A percentile compares a stretch with the other conserved stretches of the same genome.
phyloP scores from a whole-genome alignment of 2,113 vertebrate species.

The Columbina picui region DNA sequence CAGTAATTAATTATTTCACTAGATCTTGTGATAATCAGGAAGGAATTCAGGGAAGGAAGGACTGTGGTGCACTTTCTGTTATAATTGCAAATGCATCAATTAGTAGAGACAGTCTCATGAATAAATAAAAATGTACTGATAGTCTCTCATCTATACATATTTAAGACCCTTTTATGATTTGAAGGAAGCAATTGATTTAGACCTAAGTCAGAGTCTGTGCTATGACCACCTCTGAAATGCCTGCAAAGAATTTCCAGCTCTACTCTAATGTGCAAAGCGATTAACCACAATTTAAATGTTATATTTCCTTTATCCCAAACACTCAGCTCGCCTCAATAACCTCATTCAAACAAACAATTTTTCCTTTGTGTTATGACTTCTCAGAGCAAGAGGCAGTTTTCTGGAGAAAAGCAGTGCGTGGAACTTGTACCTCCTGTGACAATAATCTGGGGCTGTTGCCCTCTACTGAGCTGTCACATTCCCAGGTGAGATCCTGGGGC shows the following conservation, averaged over 20 bases:
- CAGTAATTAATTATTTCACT: background rate
- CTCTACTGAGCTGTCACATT: background rate
- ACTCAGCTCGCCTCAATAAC: background rate
- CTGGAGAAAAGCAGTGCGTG: background rate
- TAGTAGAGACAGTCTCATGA: background rate
- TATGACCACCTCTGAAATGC: background rate
- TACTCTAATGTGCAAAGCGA: background rate
- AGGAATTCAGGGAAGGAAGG: background rate
- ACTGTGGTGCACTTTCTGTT: background rate
- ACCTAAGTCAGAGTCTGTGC: background rate
- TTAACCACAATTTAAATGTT: background rate
- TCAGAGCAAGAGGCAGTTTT: background rate
- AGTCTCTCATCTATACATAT: background rate
- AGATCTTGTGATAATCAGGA: background rate
- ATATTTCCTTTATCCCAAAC: background rate
- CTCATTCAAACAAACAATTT: background rate
- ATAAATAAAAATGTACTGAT: slow-evolving; percentile 6
- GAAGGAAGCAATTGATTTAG: background rate
- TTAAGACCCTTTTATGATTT: background rate
- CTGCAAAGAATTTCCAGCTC: background rate
- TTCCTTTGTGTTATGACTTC: background rate
- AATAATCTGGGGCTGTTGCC: background rate
- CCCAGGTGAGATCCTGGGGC: background rate
- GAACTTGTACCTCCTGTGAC: background rate
- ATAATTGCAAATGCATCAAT: background rate